phyloP scores from a whole-genome alignment of 1,140 invertebrate genomes.

The Heterodera carotae region DNA sequence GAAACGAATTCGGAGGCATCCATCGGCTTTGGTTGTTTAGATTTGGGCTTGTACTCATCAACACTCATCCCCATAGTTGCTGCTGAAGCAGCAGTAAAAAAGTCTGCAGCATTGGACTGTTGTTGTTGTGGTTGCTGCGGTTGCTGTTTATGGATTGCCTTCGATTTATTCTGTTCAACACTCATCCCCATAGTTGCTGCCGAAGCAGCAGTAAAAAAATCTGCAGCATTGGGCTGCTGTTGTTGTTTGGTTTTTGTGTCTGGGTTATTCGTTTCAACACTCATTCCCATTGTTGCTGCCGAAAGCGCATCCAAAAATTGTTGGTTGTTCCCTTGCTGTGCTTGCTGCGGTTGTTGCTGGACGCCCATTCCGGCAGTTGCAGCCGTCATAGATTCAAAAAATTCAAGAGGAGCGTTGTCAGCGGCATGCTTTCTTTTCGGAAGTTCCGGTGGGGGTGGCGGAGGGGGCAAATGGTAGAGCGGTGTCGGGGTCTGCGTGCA shows the following conservation, averaged over 20 bases:
- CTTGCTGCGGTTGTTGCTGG: background rate
- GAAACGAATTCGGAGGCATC: background rate
- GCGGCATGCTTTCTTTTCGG: background rate
- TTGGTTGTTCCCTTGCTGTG: background rate
- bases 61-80: background rate
- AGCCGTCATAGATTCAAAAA: slow-evolving; percentile 7
- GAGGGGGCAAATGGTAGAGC: background rate
- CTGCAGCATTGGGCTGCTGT: background rate
- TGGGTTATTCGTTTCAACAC: background rate
- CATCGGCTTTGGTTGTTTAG: background rate
- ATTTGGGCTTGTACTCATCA: background rate
- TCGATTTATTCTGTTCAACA: background rate
- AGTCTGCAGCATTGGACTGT: background rate
- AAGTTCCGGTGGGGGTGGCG: background rate
- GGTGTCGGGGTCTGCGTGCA: background rate
- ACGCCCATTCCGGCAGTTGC: background rate
- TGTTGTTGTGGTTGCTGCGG: background rate
- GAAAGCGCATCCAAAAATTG: background rate
- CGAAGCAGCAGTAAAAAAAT: background rate
- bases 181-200: background rate
- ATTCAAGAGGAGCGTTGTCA: background rate
- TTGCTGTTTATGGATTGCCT: too few species aligned
- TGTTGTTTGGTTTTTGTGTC: background rate
- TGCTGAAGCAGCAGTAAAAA: background rate
- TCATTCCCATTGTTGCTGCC: background rate